These are phyloP conservation scores for Melanophora roralis DNA, from an alignment of 2,888 invertebrate species.

Conservation along the genomic window DNA sequence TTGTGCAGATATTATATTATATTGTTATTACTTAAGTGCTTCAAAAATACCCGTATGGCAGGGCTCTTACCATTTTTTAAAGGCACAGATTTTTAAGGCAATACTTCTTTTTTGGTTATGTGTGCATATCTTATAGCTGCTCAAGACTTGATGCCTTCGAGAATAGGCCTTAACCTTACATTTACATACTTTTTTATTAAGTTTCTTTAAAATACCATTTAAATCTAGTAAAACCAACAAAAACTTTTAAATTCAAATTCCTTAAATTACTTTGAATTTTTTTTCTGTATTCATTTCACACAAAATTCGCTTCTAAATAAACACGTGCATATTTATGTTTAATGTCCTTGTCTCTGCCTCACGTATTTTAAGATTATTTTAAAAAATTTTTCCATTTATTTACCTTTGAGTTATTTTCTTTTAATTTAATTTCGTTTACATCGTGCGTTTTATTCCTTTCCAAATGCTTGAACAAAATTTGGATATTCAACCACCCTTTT, in stretches of 20 bases:
- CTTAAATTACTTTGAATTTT: too few relatives aligned
- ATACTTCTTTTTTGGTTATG: too few relatives aligned
- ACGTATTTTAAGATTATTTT: background rate
- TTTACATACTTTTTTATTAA: too few relatives aligned
- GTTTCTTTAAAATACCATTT: background rate
- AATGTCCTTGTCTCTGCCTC: background rate
- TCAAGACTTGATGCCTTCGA: too few relatives aligned
- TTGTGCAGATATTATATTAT: too few relatives aligned
- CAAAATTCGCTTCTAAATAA: background rate
- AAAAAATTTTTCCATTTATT: conserved; percentile 29
- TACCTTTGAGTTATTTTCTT: conserved; percentile 47
- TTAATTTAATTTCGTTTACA: conserved; percentile 42
- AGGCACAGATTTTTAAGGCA: too few relatives aligned
- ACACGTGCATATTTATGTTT: background rate
- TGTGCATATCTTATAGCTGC: too few relatives aligned
- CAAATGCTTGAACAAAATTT: conserved; percentile 7
- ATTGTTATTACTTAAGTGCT: too few relatives aligned
- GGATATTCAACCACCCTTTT: conserved; percentile 14
- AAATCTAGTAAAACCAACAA: background rate
- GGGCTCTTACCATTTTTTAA: too few relatives aligned
- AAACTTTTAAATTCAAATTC: background rate
- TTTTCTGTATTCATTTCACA: too few relatives aligned
- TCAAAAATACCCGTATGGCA: too few relatives aligned
- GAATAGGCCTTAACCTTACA: too few relatives aligned
- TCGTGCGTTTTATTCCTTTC: background rate